Evolutionary conservation across 2,113 vertebrate genomes (phyloP).

Genomic region (Notiomystis cincta): DNA sequence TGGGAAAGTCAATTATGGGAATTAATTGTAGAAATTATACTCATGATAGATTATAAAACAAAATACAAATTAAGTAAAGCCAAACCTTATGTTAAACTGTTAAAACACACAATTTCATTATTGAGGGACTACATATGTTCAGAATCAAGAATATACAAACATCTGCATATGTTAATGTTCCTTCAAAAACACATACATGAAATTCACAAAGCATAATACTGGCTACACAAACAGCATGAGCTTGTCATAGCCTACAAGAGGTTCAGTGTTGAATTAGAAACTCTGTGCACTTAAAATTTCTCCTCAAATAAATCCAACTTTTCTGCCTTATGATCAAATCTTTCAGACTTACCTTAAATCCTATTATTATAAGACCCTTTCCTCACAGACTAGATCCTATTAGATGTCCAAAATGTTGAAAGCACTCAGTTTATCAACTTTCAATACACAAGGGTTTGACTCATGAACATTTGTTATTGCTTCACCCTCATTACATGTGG

Average conservation of each 20-base stretch:
- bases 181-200: neutral
- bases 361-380: neutral
- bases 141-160: neutral
- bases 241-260: neutral
- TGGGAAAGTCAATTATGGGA: neutral
- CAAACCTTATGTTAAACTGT: neutral
- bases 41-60: neutral
- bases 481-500: neutral
- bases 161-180: neutral
- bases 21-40: neutral
- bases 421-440: accelerated
- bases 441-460: neutral
- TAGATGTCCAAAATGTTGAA: neutral
- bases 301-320: neutral
- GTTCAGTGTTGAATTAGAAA: neutral
- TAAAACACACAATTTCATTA: neutral
- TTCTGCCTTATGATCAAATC: neutral
- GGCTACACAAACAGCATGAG: neutral
- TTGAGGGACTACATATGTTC: neutral
- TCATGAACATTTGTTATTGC: neutral
- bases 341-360: neutral
- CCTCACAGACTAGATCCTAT: neutral
- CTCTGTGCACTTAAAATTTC: neutral
- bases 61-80: constrained; percentile 4
- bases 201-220: neutral